Conservation (phyloP, 2,888 invertebrate genomes). For the Mesopsocus fuscifrons region DNA sequence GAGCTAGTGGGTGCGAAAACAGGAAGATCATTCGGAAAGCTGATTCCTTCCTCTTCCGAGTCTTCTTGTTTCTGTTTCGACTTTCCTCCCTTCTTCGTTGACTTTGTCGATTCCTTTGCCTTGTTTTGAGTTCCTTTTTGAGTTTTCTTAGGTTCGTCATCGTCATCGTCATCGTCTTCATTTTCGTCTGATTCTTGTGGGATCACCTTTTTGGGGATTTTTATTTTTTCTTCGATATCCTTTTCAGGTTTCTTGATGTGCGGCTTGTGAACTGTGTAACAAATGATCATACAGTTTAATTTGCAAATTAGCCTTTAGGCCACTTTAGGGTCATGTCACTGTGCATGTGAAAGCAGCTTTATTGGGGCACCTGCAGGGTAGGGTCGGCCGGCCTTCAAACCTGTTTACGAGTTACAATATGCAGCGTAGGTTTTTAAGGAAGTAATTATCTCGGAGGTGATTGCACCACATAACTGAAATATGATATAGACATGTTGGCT, state of each 20-base stretch:
- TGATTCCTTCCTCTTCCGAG: neutral
- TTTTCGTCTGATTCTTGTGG: slow-evolving; percentile 3
- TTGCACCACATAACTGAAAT: no score
- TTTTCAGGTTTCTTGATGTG: neutral
- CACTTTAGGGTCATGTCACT: no score
- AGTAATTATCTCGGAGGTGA: no score
- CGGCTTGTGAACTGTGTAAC: slow-evolving; percentile 1
- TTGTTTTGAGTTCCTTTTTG: neutral
- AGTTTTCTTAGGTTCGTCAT: slow-evolving; percentile 4
- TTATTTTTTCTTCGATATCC: neutral
- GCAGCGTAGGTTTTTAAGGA: no score
- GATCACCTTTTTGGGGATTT: neutral
- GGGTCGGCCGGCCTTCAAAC: no score
- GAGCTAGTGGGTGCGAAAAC: neutral
- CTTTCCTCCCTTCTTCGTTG: neutral
- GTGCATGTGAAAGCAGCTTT: no score
- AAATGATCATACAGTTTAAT: no score
- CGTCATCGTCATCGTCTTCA: neutral
- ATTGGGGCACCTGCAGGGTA: no score
- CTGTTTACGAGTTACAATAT: no score
- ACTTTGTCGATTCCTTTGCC: neutral
- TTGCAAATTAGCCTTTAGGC: no score
- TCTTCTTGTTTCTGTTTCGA: slow-evolving; percentile 1
- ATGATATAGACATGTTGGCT: no score
- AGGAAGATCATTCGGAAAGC: slow-evolving; percentile 2